Conservation (phyloP, 2,113 vertebrate species). For the Cromileptes altivelis region DNA sequence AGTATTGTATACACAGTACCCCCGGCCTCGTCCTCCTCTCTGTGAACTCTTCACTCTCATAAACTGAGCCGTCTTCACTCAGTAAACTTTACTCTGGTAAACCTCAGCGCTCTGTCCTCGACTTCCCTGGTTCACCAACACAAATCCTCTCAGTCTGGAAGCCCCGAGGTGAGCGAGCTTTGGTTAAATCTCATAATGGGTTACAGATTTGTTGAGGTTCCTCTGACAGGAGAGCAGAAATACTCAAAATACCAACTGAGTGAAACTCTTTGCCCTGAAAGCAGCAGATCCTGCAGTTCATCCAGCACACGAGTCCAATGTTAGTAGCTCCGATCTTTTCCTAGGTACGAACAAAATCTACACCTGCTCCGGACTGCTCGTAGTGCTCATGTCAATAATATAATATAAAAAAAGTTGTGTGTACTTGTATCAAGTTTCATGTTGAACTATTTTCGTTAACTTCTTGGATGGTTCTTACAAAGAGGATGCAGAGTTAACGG, state of each 20-base stretch:
- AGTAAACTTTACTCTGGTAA: not conserved
- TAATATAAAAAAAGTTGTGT: no score
- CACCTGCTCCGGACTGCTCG: no score
- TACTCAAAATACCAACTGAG: not conserved
- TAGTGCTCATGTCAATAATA: no score
- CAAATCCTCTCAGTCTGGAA: not conserved
- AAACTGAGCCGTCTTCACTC: not conserved
- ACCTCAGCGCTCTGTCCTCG: not conserved
- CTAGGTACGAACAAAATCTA: no score
- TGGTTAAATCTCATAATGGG: not conserved
- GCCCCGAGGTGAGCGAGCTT: not conserved
- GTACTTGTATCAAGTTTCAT: no score
- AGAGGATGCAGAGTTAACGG: no score
- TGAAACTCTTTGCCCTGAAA: not conserved
- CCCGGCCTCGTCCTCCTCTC: not conserved
- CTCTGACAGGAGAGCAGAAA: not conserved
- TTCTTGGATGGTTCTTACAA: no score
- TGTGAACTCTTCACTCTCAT: not conserved
- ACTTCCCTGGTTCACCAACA: constrained; percentile 10
- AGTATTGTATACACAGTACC: not conserved
- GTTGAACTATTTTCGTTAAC: no score
- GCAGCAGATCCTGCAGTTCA: not conserved
- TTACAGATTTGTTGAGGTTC: not conserved
- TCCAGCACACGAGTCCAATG: not conserved
- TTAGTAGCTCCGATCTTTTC: no score